phyloP scores from a whole-genome alignment of 2,113 vertebrate species.

The Atractosteus spatula region DNA sequence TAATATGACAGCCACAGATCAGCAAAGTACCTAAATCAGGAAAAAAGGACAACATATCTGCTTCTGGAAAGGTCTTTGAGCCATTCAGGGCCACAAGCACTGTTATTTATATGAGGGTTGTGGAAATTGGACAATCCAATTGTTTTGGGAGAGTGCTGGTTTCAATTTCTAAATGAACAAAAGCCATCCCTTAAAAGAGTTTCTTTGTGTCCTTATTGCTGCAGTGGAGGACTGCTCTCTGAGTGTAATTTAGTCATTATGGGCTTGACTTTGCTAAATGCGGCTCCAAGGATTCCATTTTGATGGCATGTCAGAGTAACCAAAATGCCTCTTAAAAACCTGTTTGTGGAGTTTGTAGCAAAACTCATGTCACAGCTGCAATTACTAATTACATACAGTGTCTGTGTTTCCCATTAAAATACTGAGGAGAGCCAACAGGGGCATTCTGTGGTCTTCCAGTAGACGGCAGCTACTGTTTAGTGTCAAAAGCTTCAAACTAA shows the following conservation, averaged over 20 bases:
- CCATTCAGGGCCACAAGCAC: too few relatives aligned
- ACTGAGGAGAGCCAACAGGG: neutral
- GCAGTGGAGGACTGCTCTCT: neutral
- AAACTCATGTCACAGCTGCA: slow-evolving; percentile 4
- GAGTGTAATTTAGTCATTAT: slow-evolving; percentile 4
- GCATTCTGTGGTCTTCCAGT: neutral
- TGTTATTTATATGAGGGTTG: too few relatives aligned
- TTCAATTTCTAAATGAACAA: neutral
- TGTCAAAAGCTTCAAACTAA: neutral
- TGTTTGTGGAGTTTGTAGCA: neutral
- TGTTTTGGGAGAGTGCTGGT: neutral
- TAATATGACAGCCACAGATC: too few relatives aligned
- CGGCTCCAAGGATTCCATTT: neutral
- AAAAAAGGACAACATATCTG: too few relatives aligned
- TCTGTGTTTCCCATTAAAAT: neutral
- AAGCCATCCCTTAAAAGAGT: too few relatives aligned
- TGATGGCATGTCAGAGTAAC: slow-evolving; percentile 8
- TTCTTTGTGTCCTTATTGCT: neutral
- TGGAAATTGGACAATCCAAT: too few relatives aligned
- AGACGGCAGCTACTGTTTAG: neutral
- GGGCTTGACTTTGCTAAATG: neutral
- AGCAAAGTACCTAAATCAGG: too few relatives aligned
- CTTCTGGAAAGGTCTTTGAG: too few relatives aligned
- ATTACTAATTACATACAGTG: slow-evolving; percentile 7
- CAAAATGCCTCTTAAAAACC: neutral